Evolutionary conservation across 2,797 vertebrate genomes (phyloP).

Genomic region (Tapirus indicus): DNA sequence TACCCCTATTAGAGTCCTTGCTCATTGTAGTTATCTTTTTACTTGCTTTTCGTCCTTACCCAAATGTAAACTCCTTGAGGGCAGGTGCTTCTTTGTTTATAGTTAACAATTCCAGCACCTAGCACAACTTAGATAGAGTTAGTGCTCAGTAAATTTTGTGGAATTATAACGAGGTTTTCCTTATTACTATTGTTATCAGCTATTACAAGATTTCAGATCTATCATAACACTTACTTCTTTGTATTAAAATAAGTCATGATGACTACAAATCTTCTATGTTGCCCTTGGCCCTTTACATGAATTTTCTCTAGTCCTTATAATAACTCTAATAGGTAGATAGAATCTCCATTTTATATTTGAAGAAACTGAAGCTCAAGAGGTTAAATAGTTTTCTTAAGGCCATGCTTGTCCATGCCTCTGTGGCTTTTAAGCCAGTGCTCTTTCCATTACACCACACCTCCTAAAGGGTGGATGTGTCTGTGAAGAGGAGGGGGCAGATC

Average conservation of each 20-base stretch:
- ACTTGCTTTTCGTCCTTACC: not conserved
- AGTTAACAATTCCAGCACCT: not conserved
- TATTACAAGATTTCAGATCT: not conserved
- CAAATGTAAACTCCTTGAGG: not conserved
- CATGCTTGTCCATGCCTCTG: not conserved
- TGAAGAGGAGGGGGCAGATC: not conserved
- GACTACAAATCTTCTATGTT: not conserved
- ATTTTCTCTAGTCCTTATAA: slow-evolving; percentile 21
- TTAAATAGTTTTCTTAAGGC: slow-evolving; percentile 30
- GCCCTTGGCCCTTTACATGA: not conserved
- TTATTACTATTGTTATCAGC: not conserved
- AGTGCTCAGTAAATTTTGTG: not conserved
- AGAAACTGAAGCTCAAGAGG: not conserved
- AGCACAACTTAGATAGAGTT: not conserved
- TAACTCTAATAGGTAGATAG: not conserved
- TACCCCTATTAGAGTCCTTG: not conserved
- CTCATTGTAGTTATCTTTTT: slow-evolving; percentile 7
- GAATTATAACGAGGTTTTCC: not conserved
- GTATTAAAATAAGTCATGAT: not conserved
- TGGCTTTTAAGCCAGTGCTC: not conserved
- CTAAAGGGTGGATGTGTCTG: not conserved
- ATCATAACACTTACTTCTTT: not conserved
- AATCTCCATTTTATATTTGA: slow-evolving; percentile 53
- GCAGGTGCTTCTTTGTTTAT: not conserved
- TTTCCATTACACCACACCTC: not conserved